Evolutionary conservation across 2,797 vertebrate genomes (phyloP), one percentile per base, ranked within the genome.

Genomic region (Glyptemys insculpta): DNA sequence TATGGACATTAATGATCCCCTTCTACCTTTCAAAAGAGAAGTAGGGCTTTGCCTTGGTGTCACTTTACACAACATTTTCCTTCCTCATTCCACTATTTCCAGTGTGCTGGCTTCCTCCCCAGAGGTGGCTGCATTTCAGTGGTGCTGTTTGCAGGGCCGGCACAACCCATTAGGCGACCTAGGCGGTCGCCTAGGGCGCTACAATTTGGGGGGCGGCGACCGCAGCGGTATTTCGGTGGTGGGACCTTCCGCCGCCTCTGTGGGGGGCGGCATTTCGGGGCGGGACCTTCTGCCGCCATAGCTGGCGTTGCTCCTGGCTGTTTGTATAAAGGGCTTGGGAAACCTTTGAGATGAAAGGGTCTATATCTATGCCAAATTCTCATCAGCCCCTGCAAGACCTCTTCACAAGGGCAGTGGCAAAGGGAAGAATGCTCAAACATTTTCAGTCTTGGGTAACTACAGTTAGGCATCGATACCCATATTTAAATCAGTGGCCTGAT

Each of bases 351-450:
- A 57, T 0, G 1, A 81, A 81, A 5, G 83, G n/a, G 50, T 81
- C 19, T 1, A 72, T 83, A 90, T 11, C 57, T 0, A 0, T 12
- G 52, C 87, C 89, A 50, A 14, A n/a, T 50, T n/a, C 7, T 87
- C 44, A 72, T 81, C 0, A 3, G 29, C 81, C 10, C 80, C 84
- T 2, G 0, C 2, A 1, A 76, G 85, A 91, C 25, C 85, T 44
- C 93, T 50, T 79, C 72, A 53, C 62, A 15, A 25, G 78, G 81
- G 2, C 31, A 84, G 82, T 37, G 80, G 44, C 49, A 14, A 6
- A 91, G 80, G 21, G 31, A 8, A 89, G 90, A 87, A 81, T 53
- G 9, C 0, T 0, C 2, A 50, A 29, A 29, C 23, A 27, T 76
- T 79, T 1, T 57, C 86, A 62, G 54, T 87, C 54, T 11, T 85